Conservation (phyloP, 2,113 vertebrate genomes). For the Eleginops maclovinus region DNA sequence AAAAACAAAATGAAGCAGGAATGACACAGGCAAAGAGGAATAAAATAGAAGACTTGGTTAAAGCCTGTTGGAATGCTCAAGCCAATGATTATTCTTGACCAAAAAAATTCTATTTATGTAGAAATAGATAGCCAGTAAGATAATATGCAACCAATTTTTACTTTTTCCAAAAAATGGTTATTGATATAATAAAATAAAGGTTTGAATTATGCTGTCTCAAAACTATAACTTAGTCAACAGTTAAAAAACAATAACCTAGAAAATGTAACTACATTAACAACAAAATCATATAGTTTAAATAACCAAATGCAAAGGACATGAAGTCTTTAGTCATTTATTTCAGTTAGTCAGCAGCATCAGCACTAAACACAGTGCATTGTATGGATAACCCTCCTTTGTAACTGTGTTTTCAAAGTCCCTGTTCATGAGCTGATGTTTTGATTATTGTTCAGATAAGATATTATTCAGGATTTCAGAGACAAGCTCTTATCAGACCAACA, state of each 20-base stretch:
- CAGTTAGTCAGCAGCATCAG: not conserved
- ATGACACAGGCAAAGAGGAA: constrained; percentile 60
- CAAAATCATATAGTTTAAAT: not conserved
- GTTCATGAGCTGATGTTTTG: not conserved
- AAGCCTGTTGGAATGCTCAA: constrained; percentile 39
- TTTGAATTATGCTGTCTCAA: not conserved
- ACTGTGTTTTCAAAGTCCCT: not conserved
- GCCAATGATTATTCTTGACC: not conserved
- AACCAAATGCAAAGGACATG: not conserved
- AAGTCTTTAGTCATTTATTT: not conserved
- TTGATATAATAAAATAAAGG: not conserved
- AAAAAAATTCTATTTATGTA: not conserved
- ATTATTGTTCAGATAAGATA: constrained; percentile 1
- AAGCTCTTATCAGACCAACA: not conserved
- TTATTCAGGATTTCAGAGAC: not conserved
- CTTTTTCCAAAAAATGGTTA: not conserved
- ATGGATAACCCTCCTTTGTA: not conserved
- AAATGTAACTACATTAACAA: not conserved
- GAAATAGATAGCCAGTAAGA: not conserved
- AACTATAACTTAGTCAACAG: not conserved
- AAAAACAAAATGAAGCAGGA: constrained; percentile 54
- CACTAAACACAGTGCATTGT: not conserved
- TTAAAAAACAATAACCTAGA: not conserved
- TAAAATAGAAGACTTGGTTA: constrained; percentile 24
- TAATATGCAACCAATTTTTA: not conserved